Conservation (phyloP, 2,797 vertebrate genomes). For the Hydrolagus colliei region DNA sequence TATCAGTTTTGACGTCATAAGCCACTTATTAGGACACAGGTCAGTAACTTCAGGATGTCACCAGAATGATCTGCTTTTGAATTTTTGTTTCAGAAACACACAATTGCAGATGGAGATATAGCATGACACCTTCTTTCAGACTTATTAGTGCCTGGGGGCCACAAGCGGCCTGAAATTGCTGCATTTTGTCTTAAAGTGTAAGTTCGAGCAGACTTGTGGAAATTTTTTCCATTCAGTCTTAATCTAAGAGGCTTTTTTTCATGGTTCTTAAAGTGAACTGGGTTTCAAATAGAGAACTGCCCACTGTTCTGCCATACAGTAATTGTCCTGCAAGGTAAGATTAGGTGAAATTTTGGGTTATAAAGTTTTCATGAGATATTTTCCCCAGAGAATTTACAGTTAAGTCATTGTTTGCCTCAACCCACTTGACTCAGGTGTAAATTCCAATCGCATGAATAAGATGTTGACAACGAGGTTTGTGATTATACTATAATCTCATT, state of each 20-base stretch:
- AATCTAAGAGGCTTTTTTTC: too few relatives aligned
- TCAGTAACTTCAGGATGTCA: background rate
- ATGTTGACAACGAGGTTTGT: background rate
- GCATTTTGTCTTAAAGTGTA: too few relatives aligned
- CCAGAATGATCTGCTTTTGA: background rate
- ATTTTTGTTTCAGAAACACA: background rate
- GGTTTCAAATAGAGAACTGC: too few relatives aligned
- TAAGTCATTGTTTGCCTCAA: background rate
- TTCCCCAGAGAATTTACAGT: background rate
- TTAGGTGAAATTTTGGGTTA: background rate
- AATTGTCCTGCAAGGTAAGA: too few relatives aligned
- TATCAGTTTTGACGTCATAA: background rate
- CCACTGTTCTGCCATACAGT: too few relatives aligned
- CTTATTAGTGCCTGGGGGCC: too few relatives aligned
- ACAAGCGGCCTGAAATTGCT: too few relatives aligned
- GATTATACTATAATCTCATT: background rate
- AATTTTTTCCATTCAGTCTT: too few relatives aligned
- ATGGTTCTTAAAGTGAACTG: too few relatives aligned
- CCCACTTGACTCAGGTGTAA: background rate
- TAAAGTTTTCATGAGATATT: background rate
- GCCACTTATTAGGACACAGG: background rate
- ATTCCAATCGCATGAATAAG: background rate
- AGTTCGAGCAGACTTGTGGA: too few relatives aligned
- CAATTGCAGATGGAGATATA: background rate
- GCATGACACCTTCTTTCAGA: background rate